Evolutionary conservation across 2,113 vertebrate species (phyloP), one percentile per base, ranked within the genome.

Genomic region (Strix uralensis): DNA sequence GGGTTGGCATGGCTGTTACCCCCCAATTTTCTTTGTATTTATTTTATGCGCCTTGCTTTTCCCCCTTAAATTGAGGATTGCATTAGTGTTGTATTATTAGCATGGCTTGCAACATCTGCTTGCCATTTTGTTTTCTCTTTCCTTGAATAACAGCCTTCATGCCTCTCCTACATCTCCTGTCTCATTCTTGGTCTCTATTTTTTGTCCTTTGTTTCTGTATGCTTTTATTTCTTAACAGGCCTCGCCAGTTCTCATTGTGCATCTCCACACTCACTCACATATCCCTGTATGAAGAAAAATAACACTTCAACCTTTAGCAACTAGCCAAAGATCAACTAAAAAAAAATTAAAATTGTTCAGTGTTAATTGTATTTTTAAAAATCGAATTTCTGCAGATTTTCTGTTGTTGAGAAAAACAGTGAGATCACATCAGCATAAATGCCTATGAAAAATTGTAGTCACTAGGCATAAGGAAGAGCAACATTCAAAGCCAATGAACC

Each of bases 401-500:
- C 32, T 79, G 78, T 70, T 51, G 78, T 49, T 81, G 83, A 90
- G 42, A 73, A 49, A 88, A 93, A 77, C 61, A 36, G 38, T 20
- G 58, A 80, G 87, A 84, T 61, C 73, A 42, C 77, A 93, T 81
- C 79, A 85, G 67, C 19, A 21, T 29, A 86, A 94, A 96, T 46
- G 92, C 51, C 85, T 88, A 65, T 32, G 73, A 94, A 87, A 89
- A 71, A 86, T 10, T 72, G 52, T 44, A 97, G 90, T 82, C 83
- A 63, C 67, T 80, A 92, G 89, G 90, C 51, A 79, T 94, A 93
- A 92, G 54, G 88, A 74, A 97, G 72, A 95, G 70, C 63, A 80
- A 92, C 93, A 55, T 92, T 86, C 84, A 95, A 95, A 87, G 87
- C 82, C 90, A 96, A 57, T 90, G 93, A 97, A 92, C 96, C 95